Evolutionary conservation across 2,888 invertebrate species (phyloP).

Genomic region (Autographa gamma): DNA sequence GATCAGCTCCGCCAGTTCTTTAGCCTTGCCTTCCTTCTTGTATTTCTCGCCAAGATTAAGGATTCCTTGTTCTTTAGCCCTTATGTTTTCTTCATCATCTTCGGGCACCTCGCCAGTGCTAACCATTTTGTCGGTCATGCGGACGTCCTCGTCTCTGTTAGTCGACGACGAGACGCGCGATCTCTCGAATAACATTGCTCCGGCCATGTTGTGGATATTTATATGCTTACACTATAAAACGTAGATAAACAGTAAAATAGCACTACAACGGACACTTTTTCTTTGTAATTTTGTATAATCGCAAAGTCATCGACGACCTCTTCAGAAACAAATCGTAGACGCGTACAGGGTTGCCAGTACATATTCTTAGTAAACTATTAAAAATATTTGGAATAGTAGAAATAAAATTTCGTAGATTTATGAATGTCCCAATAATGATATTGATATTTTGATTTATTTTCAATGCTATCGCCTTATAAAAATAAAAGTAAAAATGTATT

Average conservation of each 20-base stretch:
- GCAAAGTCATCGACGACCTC: slow-evolving; percentile 88
- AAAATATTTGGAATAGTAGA: slow-evolving; percentile 29
- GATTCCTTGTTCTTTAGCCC: slow-evolving; percentile 97
- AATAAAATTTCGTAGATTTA: slow-evolving; percentile 18
- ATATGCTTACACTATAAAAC: slow-evolving; percentile 83
- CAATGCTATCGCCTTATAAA: not conserved
- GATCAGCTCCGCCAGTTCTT: slow-evolving; percentile 97
- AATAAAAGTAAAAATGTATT: too few species aligned
- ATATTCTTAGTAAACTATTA: slow-evolving; percentile 20
- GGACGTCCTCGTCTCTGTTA: slow-evolving; percentile 93
- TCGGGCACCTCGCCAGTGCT: slow-evolving; percentile 93
- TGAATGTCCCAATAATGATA: too few species aligned
- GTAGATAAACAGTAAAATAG: slow-evolving; percentile 79
- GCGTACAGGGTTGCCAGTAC: slow-evolving; percentile 78
- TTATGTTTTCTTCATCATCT: slow-evolving; percentile 97
- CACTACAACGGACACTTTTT: slow-evolving; percentile 82
- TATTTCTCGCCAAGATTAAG: slow-evolving; percentile 97
- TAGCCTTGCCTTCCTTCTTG: slow-evolving; percentile 97
- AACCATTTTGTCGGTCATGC: slow-evolving; percentile 93
- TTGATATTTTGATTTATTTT: not conserved
- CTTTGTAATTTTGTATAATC: slow-evolving; percentile 89
- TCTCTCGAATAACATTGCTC: slow-evolving; percentile 96
- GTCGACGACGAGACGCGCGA: slow-evolving; percentile 93
- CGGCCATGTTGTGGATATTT: slow-evolving; percentile 93
- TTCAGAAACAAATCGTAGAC: slow-evolving; percentile 88